These are phyloP conservation scores for Oxyruncus cristatus DNA, from an alignment of 2,113 vertebrate genomes.

Conservation along the genomic window DNA sequence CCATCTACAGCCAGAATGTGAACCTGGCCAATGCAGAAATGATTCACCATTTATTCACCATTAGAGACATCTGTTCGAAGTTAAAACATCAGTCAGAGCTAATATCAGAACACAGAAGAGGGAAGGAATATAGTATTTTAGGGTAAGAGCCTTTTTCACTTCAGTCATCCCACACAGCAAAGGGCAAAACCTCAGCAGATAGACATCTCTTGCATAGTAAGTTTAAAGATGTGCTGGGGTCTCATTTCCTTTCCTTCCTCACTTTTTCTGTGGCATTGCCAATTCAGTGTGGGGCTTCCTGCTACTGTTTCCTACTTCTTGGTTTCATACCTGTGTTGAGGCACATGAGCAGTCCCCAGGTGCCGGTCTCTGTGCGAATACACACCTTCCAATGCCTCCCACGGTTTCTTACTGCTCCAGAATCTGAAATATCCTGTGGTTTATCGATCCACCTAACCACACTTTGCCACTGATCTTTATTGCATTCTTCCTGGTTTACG, in stretches of 20 bases:
- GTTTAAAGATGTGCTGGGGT: neutral
- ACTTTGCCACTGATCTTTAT: constrained; percentile 40
- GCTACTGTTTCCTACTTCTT: neutral
- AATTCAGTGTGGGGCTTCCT: neutral
- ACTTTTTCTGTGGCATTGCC: neutral
- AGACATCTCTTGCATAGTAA: neutral
- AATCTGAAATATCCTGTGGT: constrained; percentile 62
- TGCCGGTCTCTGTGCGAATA: neutral
- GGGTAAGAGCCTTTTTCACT: neutral
- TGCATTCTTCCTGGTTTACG: constrained; percentile 30
- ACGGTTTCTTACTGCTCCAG: constrained; percentile 46
- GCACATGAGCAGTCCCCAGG: neutral
- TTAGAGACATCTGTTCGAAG: neutral
- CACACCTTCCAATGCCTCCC: neutral
- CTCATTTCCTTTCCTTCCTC: neutral
- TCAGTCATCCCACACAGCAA: neutral
- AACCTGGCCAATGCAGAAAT: neutral
- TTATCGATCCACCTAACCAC: constrained; percentile 62
- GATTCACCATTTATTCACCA: neutral
- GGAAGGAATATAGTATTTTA: neutral
- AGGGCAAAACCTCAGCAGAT: neutral
- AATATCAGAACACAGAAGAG: neutral
- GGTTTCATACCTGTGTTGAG: neutral
- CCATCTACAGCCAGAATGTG: neutral
- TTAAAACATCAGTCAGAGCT: neutral